Conservation (phyloP, 1,140 invertebrate genomes). For the Antheraea mylitta region DNA sequence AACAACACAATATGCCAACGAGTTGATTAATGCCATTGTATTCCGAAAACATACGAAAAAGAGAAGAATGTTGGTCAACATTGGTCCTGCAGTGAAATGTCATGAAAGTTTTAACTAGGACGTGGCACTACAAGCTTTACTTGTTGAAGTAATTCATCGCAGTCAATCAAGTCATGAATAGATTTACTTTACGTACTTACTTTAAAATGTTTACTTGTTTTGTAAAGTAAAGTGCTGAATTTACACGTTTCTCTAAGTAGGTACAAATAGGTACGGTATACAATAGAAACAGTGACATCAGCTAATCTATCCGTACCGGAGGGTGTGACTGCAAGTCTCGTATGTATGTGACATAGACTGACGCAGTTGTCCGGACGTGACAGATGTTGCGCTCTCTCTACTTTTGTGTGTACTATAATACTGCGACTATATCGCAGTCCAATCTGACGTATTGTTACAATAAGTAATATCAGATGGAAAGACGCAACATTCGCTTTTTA, state of each 20-base stretch:
- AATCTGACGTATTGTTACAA: background rate
- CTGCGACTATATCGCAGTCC: background rate
- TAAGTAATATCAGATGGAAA: background rate
- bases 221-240: background rate
- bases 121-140: too few relatives aligned
- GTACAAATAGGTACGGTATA: background rate
- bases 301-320: slow-evolving; percentile 7
- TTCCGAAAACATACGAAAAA: too few relatives aligned
- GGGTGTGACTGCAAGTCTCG: slow-evolving; percentile 1
- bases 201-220: too few relatives aligned
- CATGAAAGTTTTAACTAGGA: too few relatives aligned
- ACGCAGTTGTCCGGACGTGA: background rate
- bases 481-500: background rate
- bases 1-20: too few relatives aligned
- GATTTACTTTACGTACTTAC: too few relatives aligned
- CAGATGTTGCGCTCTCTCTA: background rate
- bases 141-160: too few relatives aligned
- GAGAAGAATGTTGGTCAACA: too few relatives aligned
- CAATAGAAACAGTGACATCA: background rate
- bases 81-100: too few relatives aligned
- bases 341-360: background rate
- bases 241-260: background rate
- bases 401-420: background rate
- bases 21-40: too few relatives aligned
- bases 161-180: too few relatives aligned